phyloP scores from a whole-genome alignment of 2,797 vertebrate species.

The Perodicticus potto region DNA sequence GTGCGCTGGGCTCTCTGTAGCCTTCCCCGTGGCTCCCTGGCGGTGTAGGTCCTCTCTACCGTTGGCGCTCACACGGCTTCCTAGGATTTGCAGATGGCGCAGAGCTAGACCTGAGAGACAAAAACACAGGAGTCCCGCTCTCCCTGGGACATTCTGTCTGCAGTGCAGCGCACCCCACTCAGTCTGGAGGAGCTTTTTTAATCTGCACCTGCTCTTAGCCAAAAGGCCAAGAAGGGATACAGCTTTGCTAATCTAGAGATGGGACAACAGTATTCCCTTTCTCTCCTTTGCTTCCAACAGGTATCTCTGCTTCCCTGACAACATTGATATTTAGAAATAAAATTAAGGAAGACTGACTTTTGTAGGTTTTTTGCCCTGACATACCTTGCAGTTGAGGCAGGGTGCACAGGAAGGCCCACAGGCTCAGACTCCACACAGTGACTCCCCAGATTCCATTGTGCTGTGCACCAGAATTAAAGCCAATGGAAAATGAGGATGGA shows the following conservation, averaged over 20 bases:
- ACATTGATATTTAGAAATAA: conserved; percentile 20
- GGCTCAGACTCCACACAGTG: neutral
- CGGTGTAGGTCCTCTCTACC: neutral
- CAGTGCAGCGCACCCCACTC: too few relatives aligned
- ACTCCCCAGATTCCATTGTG: neutral
- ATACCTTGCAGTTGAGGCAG: neutral
- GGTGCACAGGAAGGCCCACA: neutral
- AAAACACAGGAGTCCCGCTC: neutral
- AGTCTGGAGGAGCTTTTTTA: neutral
- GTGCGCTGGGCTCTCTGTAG: neutral
- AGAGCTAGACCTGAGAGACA: neutral
- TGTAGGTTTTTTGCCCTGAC: neutral
- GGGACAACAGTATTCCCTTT: neutral
- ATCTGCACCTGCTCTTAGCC: neutral
- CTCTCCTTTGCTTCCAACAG: neutral
- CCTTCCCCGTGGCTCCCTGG: neutral
- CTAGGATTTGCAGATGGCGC: neutral
- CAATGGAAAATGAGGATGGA: neutral
- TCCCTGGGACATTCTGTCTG: neutral
- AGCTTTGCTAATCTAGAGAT: neutral
- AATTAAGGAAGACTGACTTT: neutral
- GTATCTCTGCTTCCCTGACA: neutral
- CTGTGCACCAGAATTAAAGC: neutral
- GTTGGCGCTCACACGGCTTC: neutral
- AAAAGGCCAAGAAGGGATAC: too few relatives aligned